Conservation (phyloP, 1,140 invertebrate species). For the Pogonus chalceus region DNA sequence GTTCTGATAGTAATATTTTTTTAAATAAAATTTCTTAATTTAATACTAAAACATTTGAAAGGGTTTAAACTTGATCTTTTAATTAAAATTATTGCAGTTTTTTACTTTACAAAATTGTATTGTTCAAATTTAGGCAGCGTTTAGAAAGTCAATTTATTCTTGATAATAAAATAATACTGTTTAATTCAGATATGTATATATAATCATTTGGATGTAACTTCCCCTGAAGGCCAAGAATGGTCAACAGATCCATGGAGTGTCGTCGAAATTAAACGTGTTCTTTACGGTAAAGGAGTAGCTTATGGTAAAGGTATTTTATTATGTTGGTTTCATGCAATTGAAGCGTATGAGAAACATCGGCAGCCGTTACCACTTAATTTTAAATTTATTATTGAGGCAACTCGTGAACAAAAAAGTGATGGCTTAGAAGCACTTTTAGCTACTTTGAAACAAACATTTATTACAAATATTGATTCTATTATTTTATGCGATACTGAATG, state of each 20-base stretch:
- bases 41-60: too few relatives aligned
- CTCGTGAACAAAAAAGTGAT: conserved; percentile 23
- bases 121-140: too few relatives aligned
- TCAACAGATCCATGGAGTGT: conserved; percentile 27
- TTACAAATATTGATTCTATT: conserved; percentile 25
- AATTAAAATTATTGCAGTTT: too few relatives aligned
- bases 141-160: too few relatives aligned
- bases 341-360: conserved; percentile 23
- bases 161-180: too few relatives aligned
- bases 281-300: conserved; percentile 28
- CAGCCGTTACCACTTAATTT: conserved; percentile 28
- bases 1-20: too few relatives aligned
- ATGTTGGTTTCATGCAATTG: conserved; percentile 29
- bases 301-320: conserved; percentile 28
- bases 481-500: conserved; percentile 29
- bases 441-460: conserved; percentile 26
- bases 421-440: conserved; percentile 27
- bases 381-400: conserved; percentile 31
- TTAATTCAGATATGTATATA: conserved; percentile 26
- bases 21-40: too few relatives aligned
- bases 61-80: too few relatives aligned
- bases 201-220: conserved; percentile 25
- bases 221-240: conserved; percentile 23
- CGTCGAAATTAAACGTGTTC: conserved; percentile 17
- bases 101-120: too few relatives aligned